phyloP scores from a whole-genome alignment of 2,113 vertebrate species.

The Pelusios castaneus region DNA sequence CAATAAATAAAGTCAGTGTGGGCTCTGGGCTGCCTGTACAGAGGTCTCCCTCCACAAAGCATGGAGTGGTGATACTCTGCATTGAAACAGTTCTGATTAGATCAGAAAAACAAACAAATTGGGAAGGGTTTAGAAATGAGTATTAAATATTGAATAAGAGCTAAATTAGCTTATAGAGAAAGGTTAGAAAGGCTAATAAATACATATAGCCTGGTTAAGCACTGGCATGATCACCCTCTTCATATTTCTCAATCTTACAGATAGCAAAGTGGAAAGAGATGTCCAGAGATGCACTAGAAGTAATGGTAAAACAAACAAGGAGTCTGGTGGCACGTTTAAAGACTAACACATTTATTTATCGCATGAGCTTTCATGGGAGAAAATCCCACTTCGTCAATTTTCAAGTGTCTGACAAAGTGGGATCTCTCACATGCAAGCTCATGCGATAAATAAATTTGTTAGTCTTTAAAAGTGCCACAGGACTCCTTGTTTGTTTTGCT shows the following conservation, averaged over 20 bases:
- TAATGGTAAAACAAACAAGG: too few species aligned
- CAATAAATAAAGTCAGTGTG: neutral
- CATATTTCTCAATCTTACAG: neutral
- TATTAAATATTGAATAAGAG: neutral
- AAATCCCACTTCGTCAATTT: too few species aligned
- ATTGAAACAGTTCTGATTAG: neutral
- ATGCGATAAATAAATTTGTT: too few species aligned
- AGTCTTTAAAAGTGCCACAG: too few species aligned
- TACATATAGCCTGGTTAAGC: neutral
- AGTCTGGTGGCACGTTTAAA: too few species aligned
- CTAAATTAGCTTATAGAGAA: neutral
- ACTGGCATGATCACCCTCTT: neutral
- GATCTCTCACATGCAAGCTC: too few species aligned
- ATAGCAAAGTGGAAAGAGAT: neutral
- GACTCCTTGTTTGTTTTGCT: too few species aligned
- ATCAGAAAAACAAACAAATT: neutral
- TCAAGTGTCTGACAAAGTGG: too few species aligned
- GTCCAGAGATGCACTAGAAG: neutral
- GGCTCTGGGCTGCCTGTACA: neutral
- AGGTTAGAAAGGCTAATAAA: neutral
- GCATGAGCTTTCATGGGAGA: too few species aligned
- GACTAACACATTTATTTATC: too few species aligned
- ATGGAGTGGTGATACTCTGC: neutral
- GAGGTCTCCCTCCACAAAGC: neutral
- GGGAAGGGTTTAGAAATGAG: neutral